Evolutionary conservation across 2,113 vertebrate species (phyloP).

Genomic region (Lepisosteus oculatus): DNA sequence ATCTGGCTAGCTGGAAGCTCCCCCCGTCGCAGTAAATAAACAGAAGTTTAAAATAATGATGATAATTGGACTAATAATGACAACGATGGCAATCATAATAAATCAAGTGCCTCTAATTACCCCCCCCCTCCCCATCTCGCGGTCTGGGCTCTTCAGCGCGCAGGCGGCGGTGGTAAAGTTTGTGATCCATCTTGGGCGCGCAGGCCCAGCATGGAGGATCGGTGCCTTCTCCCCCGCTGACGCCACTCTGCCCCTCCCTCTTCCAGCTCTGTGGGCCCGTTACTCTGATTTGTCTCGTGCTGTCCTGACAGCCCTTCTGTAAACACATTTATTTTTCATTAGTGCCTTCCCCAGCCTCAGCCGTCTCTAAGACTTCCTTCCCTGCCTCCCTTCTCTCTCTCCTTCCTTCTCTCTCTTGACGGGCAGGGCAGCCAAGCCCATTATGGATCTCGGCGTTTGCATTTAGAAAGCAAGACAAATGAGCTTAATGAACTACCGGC

Average conservation of each 20-base stretch:
- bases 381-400: not conserved
- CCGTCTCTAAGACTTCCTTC: conserved; percentile 3
- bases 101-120: not conserved
- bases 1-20: not conserved
- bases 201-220: conserved; percentile 3
- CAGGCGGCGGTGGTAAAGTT: not conserved
- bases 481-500: conserved; percentile 12
- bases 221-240: not conserved
- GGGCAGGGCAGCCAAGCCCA: not conserved
- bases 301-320: conserved; percentile 42
- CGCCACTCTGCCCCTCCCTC: conserved; percentile 14
- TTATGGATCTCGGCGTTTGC: conserved; percentile 6
- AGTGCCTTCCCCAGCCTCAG: conserved; percentile 35
- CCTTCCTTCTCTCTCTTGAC: not conserved
- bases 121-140: not conserved
- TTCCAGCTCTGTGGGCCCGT: conserved; percentile 17
- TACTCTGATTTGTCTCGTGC: conserved; percentile 15
- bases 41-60: conserved; percentile 10
- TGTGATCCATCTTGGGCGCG: not conserved
- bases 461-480: conserved; percentile 18
- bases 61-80: conserved; percentile 9
- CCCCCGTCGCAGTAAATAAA: not conserved
- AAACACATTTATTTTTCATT: conserved; percentile 63
- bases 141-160: not conserved
- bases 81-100: conserved; percentile 4